phyloP scores from a whole-genome alignment of 2,888 invertebrate genomes.

The Iselma pallidipennis region DNA sequence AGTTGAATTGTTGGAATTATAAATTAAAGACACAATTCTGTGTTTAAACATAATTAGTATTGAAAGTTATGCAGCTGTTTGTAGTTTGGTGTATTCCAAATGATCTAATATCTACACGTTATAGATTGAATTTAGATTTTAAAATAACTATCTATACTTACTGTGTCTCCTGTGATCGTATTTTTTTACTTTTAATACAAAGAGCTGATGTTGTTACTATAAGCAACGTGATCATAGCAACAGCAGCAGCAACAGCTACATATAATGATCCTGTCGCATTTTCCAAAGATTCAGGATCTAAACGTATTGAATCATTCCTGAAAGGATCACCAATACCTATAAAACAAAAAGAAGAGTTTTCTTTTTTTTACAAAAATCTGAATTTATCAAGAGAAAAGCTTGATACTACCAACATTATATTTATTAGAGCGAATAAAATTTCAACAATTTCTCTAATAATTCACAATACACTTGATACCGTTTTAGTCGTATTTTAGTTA shows the following conservation, averaged over 20 bases:
- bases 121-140: too few relatives aligned
- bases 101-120: not conserved
- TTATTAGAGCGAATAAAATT: too few relatives aligned
- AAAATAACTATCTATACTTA: too few relatives aligned
- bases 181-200: slow-evolving; percentile 70
- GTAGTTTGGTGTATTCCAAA: not conserved
- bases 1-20: too few relatives aligned
- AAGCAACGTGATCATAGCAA: slow-evolving; percentile 69
- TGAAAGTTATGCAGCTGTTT: not conserved
- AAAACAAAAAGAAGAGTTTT: slow-evolving; percentile 14
- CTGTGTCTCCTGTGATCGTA: slow-evolving; percentile 71
- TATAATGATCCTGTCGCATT: slow-evolving; percentile 72
- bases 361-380: not conserved
- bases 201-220: slow-evolving; percentile 71
- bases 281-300: slow-evolving; percentile 69
- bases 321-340: slow-evolving; percentile 56
- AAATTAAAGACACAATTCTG: too few relatives aligned
- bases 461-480: too few relatives aligned
- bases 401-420: too few relatives aligned
- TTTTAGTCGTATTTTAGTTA: too few relatives aligned
- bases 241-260: slow-evolving; percentile 81
- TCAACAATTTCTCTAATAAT: too few relatives aligned
- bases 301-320: slow-evolving; percentile 72
- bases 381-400: too few relatives aligned
- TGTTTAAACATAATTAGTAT: too few relatives aligned